phyloP scores from a whole-genome alignment of 2,113 vertebrate species.

The Rhinolophus ferrumequinum region DNA sequence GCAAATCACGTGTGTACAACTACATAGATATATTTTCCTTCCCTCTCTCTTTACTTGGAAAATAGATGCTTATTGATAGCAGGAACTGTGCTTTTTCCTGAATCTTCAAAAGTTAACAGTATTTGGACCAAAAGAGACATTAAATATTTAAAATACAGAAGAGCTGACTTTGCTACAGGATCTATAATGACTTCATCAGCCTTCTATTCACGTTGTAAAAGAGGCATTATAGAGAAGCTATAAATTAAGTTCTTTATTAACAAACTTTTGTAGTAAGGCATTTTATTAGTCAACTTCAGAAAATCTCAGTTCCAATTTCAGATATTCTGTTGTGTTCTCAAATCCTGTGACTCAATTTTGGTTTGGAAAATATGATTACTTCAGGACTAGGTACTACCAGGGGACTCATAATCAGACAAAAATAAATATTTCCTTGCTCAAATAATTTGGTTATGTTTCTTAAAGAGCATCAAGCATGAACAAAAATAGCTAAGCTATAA shows the following conservation, averaged over 20 bases:
- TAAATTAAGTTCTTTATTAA: neutral
- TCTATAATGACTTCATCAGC: neutral
- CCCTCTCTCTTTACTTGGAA: neutral
- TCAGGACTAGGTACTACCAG: neutral
- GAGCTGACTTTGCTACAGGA: neutral
- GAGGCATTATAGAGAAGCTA: neutral
- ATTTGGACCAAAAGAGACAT: neutral
- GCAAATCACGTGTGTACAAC: neutral
- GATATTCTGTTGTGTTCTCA: neutral
- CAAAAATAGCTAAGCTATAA: neutral
- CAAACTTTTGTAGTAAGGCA: neutral
- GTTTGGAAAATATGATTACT: neutral
- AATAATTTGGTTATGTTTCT: neutral
- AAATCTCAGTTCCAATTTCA: slow-evolving; percentile 2
- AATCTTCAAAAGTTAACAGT: neutral
- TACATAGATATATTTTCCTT: neutral
- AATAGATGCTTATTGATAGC: neutral
- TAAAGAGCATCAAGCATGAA: neutral
- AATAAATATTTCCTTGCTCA: neutral
- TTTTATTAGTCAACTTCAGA: neutral
- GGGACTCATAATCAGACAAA: neutral
- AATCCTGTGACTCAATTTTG: neutral
- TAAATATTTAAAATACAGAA: neutral
- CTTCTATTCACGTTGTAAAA: neutral
- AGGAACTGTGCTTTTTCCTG: neutral